phyloP scores from a whole-genome alignment of 2,113 vertebrate genomes.

The Rhinoderma darwinii region DNA sequence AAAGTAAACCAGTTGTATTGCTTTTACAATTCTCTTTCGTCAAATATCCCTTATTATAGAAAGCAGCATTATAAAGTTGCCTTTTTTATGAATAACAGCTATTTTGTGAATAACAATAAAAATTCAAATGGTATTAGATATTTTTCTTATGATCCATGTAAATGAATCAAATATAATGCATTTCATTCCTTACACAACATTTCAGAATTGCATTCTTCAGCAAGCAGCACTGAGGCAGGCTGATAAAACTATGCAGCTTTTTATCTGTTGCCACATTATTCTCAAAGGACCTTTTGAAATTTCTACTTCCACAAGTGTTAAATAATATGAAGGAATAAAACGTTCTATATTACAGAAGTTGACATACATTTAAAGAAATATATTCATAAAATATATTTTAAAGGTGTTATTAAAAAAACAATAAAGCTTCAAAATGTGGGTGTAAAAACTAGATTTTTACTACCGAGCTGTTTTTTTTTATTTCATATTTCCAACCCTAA shows the following conservation, averaged over 20 bases:
- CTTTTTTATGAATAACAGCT: not conserved
- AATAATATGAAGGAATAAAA: not conserved
- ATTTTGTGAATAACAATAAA: not conserved
- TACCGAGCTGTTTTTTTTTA: not conserved
- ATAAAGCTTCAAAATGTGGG: not conserved
- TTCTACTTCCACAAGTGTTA: not conserved
- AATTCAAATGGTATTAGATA: not conserved
- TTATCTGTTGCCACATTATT: not conserved
- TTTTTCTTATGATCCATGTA: not conserved
- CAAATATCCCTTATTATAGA: no score
- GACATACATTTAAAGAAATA: slow-evolving; percentile 12
- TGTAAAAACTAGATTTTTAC: not conserved
- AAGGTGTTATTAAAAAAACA: not conserved
- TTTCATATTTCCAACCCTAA: not conserved
- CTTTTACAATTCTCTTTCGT: no score
- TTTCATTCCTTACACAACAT: not conserved
- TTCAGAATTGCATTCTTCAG: not conserved
- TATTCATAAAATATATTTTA: not conserved
- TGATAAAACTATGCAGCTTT: not conserved
- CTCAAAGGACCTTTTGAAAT: not conserved
- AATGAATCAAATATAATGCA: not conserved
- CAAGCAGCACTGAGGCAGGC: not conserved
- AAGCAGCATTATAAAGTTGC: not conserved
- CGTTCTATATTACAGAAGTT: not conserved
- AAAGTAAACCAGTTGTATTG: no score